Evolutionary conservation across 2,113 vertebrate species (phyloP).

Genomic region (Sinocyclocheilus maitianheensis): DNA sequence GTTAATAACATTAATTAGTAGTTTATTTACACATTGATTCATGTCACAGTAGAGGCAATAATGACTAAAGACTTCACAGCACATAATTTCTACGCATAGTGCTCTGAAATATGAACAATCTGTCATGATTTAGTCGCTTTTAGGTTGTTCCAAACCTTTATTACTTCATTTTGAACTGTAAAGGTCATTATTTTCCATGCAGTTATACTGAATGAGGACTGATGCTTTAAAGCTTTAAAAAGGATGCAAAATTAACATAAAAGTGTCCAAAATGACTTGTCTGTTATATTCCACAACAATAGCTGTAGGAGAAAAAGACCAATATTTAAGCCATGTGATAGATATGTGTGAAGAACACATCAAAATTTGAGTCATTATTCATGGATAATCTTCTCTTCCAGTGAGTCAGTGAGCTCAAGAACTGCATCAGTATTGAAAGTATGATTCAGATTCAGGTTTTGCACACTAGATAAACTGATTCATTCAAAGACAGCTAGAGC

Average conservation of each 20-base stretch:
- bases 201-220: background rate
- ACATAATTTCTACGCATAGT: background rate
- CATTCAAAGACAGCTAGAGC: background rate
- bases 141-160: background rate
- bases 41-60: background rate
- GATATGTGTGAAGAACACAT: background rate
- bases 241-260: background rate
- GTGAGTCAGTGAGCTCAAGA: background rate
- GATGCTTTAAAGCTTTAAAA: background rate
- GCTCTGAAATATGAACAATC: background rate
- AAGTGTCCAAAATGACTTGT: background rate
- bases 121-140: background rate
- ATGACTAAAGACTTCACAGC: background rate
- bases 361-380: background rate
- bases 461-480: background rate
- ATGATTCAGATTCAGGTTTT: background rate
- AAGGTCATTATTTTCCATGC: background rate
- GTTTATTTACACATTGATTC: background rate
- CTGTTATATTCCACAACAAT: background rate
- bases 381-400: too few relatives aligned
- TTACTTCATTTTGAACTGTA: background rate
- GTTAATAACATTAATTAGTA: conserved; percentile 5
- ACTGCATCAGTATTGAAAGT: too few relatives aligned
- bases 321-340: background rate
- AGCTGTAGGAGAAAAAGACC: background rate